These are phyloP conservation scores for Actinostola sp. DNA, from an alignment of 92 coral and sea anemone species.

Conservation along the genomic window DNA sequence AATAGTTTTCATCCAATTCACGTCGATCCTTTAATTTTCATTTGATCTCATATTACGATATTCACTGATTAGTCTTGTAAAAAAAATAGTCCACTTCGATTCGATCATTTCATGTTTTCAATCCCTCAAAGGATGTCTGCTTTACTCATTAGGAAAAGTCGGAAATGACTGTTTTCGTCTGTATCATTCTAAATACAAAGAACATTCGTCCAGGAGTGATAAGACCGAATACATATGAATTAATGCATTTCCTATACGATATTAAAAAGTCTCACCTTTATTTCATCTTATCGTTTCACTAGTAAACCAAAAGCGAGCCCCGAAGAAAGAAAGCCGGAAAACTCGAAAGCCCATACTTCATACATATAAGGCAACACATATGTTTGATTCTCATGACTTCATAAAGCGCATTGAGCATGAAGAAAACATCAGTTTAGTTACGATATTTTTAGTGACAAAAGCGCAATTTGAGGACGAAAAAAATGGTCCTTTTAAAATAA, in stretches of 20 bases:
- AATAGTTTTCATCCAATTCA: constrained; percentile 5
- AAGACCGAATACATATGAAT: neutral
- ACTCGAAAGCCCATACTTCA: too few species aligned
- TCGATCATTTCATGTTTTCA: neutral
- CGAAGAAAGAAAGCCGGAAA: neutral
- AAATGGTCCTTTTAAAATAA: too few species aligned
- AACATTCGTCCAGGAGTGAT: constrained; percentile 2
- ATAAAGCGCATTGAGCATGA: neutral
- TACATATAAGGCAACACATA: neutral
- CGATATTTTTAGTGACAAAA: neutral
- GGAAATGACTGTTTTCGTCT: constrained; percentile 17
- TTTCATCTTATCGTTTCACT: too few species aligned
- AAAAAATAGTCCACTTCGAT: neutral
- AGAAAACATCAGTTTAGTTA: neutral
- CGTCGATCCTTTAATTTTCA: neutral
- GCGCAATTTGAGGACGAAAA: too few species aligned
- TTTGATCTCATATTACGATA: neutral
- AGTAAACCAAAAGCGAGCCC: too few species aligned
- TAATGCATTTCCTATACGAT: neutral
- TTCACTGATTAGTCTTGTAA: neutral
- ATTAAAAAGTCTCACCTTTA: constrained; percentile 8
- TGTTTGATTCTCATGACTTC: neutral
- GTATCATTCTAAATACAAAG: constrained; percentile 14
- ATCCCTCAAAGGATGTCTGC: neutral
- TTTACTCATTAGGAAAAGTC: neutral